Base-by-base conservation (phyloP, 2,113 vertebrate genomes). In the Girardinichthys multiradiatus region DNA sequence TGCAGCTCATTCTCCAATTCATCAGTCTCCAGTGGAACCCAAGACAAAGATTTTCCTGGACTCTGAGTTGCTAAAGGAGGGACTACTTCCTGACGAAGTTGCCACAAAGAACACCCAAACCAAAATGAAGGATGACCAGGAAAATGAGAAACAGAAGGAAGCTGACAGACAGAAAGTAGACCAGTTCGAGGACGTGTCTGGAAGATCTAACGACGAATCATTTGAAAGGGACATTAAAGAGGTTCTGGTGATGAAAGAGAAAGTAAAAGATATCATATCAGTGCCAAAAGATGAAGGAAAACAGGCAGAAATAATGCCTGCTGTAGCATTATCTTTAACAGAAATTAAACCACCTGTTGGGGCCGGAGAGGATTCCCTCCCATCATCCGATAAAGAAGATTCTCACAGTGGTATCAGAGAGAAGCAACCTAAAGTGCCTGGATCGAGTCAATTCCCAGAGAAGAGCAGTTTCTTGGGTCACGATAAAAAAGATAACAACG, bases 1-100 rank as follows among this genome's bases (percentile, higher is more conserved):
- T 79, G 93, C 96, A 39, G 93, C 95, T 62, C 96, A 97, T 68
- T 98, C 97, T 3, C 98, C 97, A 29, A 95, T 96, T 72, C 95
- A 95, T 81, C 96, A 97, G 79, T 98, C 96, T 24, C 96, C 97
- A 19, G 91, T 96, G 51, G 96, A 97, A 70, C 96, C 96, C 42
- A 96, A 96, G 33, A 90, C 86, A 64, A 95, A 95, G 78, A 74
- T 87, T 0, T 92, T 94, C 35, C 88, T 94, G 69, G 86, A 93
- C 58, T 81, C 93, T 0, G 94, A 90, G 86, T 89, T 83, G 86
- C 93, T 85, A 80, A 88, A 86, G 65, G 74, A 84, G 57, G 84
- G 88, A 11, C 64, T 76, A 33, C 19, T 77, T 45, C 29, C 51
- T 0, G 33, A 80, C 57, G n/a, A 62, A 2, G 70, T 24, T 8